A percentile compares a stretch with the other conserved stretches of the same genome.
These are phyloP conservation scores for Zaprionus obscuricornis DNA, from an alignment of 2,888 invertebrate species.

Conservation along the genomic window DNA sequence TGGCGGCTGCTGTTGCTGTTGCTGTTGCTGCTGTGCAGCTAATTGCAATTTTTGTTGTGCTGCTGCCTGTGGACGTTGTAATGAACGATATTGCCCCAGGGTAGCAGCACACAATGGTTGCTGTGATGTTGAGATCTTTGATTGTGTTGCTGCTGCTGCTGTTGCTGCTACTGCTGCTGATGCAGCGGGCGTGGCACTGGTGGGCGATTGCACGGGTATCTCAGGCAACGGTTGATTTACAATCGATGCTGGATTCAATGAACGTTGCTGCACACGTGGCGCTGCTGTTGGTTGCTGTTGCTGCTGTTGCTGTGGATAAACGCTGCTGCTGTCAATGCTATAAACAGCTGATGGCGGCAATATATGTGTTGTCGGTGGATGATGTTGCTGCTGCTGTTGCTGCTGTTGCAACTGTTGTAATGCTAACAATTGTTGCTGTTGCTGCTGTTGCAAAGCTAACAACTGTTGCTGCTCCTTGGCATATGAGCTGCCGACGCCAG, in stretches of 20 bases:
- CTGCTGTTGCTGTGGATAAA: constrained; percentile 47
- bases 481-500: constrained; percentile 82
- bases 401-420: constrained; percentile 67
- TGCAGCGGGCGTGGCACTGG: constrained; percentile 54
- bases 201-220: constrained; percentile 78
- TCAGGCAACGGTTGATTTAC: constrained; percentile 84
- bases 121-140: constrained; percentile 82
- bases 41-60: constrained; percentile 75
- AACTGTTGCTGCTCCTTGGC: constrained; percentile 78
- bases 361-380: constrained; percentile 80
- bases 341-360: constrained; percentile 82
- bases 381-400: constrained; percentile 67
- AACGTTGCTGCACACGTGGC: constrained; percentile 64
- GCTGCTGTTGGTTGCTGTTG: constrained; percentile 54
- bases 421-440: constrained; percentile 59
- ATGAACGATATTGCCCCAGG: constrained; percentile 85
- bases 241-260: constrained; percentile 82
- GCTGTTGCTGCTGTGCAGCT: constrained; percentile 44
- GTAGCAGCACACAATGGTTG: constrained; percentile 84
- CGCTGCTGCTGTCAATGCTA: constrained; percentile 81
- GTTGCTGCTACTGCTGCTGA: no score
- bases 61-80: constrained; percentile 84
- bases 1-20: constrained; percentile 79
- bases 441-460: constrained; percentile 55
- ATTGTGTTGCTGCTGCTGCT: no score